phyloP scores from a whole-genome alignment of 1,140 invertebrate species.

The Micrasema longulum region DNA sequence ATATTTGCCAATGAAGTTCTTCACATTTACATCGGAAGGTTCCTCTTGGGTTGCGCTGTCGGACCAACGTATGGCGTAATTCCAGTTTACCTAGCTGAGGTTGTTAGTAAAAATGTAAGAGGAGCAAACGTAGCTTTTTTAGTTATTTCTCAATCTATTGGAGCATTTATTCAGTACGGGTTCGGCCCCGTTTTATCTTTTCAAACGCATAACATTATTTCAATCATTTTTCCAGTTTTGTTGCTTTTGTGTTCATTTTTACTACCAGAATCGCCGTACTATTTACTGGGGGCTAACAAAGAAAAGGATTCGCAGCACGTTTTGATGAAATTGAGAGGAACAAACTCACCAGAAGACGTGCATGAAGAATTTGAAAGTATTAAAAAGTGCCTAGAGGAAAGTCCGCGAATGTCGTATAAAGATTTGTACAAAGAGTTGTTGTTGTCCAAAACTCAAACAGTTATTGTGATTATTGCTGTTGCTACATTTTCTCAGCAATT shows the following conservation, averaged over 20 bases:
- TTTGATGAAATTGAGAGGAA: conserved; percentile 48
- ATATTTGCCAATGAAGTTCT: conserved; percentile 40
- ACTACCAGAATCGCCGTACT: conserved; percentile 52
- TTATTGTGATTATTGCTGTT: conserved; percentile 47
- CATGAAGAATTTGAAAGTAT: conserved; percentile 47
- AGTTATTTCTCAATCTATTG: conserved; percentile 72
- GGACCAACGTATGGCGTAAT: conserved; percentile 51
- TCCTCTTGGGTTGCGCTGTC: conserved; percentile 50
- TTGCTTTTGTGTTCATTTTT: conserved; percentile 41
- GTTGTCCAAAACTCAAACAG: conserved; percentile 46
- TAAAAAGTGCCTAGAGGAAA: conserved; percentile 50
- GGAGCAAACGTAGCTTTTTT: conserved; percentile 73
- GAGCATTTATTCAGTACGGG: conserved; percentile 64
- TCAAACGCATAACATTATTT: conserved; percentile 37
- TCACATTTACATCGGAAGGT: conserved; percentile 47
- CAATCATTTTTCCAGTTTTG: conserved; percentile 36
- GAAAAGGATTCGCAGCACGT: conserved; percentile 37
- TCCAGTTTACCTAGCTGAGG: conserved; percentile 70
- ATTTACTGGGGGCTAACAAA: conserved; percentile 43
- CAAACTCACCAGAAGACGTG: conserved; percentile 16
- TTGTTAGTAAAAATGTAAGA: conserved; percentile 70
- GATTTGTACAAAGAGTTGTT: conserved; percentile 46
- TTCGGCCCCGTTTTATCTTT: conserved; percentile 62
- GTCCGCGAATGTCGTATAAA: conserved; percentile 39
- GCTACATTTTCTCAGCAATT: conserved; percentile 51